phyloP scores from a whole-genome alignment of 2,888 invertebrate genomes.

The Drosophila mimica region DNA sequence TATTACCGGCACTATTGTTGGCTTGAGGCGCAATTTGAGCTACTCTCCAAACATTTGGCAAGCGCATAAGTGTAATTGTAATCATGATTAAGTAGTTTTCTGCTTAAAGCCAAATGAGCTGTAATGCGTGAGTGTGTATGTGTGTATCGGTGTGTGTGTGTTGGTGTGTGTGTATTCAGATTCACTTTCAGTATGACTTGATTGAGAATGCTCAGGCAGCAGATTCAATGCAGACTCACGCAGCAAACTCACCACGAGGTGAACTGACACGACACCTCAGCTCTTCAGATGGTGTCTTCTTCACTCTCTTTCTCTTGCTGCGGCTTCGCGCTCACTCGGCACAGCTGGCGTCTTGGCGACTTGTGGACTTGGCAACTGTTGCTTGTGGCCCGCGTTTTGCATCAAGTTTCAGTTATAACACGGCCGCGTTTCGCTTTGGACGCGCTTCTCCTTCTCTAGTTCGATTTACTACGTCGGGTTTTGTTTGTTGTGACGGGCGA shows the following conservation, averaged over 20 bases:
- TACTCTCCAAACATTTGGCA: conserved; percentile 58
- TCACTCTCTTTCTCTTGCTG: conserved; percentile 33
- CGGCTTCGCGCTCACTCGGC: conserved; percentile 18
- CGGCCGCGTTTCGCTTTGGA: conserved; percentile 79
- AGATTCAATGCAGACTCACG: conserved; percentile 13
- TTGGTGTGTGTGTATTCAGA: conserved; percentile 58
- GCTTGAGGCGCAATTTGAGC: conserved; percentile 52
- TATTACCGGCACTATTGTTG: conserved; percentile 37
- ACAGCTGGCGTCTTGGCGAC: conserved; percentile 12
- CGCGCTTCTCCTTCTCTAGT: conserved; percentile 58
- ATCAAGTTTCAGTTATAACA: conserved; percentile 80
- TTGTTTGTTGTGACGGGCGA: conserved; percentile 15
- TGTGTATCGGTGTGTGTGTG: conserved; percentile 3
- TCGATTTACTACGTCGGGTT: conserved; percentile 14
- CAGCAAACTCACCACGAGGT: conserved; percentile 53
- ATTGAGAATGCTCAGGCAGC: conserved; percentile 71
- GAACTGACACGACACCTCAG: conserved; percentile 14
- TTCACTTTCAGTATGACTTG: conserved; percentile 72
- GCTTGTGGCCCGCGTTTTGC: conserved; percentile 48
- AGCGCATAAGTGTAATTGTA: conserved; percentile 32
- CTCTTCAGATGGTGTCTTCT: conserved; percentile 30
- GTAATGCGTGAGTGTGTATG: conserved; percentile 32
- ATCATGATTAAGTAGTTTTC: conserved; percentile 60
- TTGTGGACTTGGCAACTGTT: conserved; percentile 54
- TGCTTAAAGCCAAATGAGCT: conserved; percentile 50